phyloP scores from a whole-genome alignment of 2,113 vertebrate genomes.

The Acanthochromis polyacanthus region DNA sequence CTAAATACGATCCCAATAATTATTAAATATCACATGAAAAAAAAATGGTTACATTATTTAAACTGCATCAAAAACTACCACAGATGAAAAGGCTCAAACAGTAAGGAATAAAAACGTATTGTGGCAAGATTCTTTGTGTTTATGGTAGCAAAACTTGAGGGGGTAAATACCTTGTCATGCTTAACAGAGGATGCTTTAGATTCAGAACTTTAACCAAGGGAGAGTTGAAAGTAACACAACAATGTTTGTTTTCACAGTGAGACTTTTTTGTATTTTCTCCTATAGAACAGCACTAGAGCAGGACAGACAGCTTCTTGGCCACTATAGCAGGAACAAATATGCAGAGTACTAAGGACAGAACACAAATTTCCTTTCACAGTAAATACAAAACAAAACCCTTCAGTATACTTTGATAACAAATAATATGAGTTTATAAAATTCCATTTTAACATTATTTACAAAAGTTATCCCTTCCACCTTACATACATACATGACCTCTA shows the following conservation, averaged over 20 bases:
- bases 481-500: conserved; percentile 28
- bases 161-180: conserved; percentile 60
- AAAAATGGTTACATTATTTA: conserved; percentile 71
- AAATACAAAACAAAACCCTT: conserved; percentile 88
- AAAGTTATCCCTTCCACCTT: conserved; percentile 49
- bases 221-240: conserved; percentile 56
- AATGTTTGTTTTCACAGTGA: conserved; percentile 75
- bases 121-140: conserved; percentile 34
- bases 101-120: conserved; percentile 34
- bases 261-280: conserved; percentile 58
- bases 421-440: conserved; percentile 76
- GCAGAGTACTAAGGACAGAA: conserved; percentile 84
- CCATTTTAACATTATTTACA: conserved; percentile 69
- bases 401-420: conserved; percentile 78
- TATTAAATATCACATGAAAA: conserved; percentile 80
- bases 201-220: conserved; percentile 36
- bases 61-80: conserved; percentile 66
- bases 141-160: conserved; percentile 44
- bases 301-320: conserved; percentile 52
- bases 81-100: conserved; percentile 63
- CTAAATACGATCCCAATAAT: conserved; percentile 76
- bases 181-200: conserved; percentile 51
- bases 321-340: conserved; percentile 55
- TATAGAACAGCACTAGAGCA: conserved; percentile 52
- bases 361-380: conserved; percentile 87